Base-by-base conservation (phyloP, 1,140 invertebrate species). In the Capitella teleta region DNA sequence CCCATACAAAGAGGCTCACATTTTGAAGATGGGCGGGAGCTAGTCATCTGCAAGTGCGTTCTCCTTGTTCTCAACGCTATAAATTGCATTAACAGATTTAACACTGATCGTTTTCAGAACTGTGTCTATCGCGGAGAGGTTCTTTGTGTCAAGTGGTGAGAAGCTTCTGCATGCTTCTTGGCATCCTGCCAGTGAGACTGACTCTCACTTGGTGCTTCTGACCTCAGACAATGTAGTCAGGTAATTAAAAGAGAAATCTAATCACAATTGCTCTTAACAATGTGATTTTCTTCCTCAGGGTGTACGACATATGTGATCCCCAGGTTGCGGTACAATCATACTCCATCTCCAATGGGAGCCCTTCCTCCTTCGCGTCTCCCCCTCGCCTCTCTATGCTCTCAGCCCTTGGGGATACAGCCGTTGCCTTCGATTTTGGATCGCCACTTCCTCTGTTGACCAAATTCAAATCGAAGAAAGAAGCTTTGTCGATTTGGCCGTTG, bases 361-460 rank as follows among this genome's bases (percentile, higher is more conserved):
- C 44, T 14, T 44, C 47, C 6, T 34, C 54, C 10, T 43, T 26
- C 18, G 26, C 57, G 23, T 63, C 64, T 8, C 54, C 60, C 14
- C 58, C 47, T 23, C 64, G 53, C 19, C 37, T 55, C 58, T 60
- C 61, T 41, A 42, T 63, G 32, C 53, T 48, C 26, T 76, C 78
- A 2, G 79, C 79, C 12, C 74, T 89, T 2, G 87, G 87, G 0
- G 86, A 90, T 54, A 78, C 79, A 0, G 84, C 84, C 0, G 82
- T 90, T 2, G 83, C 85, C 62, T 90, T 93, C 73, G 85, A 87
- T 61, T 84, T 89, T 57, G 80, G 79, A 0, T 80, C 81, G 0
- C 78, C 83, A 1, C 16, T 53, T 38, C 37, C 47, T 5, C 37
- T 49, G 10, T 30, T 32, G 52, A 21, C 18, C 24, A 28, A 34